These are phyloP conservation scores for Lacerta agilis DNA, from an alignment of 2,797 vertebrate species.

Conservation along the genomic window DNA sequence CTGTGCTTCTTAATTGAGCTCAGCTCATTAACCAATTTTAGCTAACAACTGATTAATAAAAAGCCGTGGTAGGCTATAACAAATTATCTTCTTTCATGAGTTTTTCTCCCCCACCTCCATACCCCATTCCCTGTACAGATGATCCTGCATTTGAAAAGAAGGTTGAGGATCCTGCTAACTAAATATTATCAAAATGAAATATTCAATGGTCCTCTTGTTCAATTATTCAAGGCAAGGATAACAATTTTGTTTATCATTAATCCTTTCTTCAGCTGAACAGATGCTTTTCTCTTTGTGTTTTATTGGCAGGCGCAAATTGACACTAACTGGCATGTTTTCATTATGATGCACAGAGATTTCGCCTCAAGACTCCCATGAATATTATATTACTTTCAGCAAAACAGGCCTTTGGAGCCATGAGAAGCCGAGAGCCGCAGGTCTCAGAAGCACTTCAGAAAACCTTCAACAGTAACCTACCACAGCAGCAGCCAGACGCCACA, in stretches of 20 bases:
- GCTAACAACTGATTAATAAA: slow-evolving; percentile 67
- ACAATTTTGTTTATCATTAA: slow-evolving; percentile 60
- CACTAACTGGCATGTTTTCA: slow-evolving; percentile 36
- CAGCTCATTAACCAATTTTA: slow-evolving; percentile 74
- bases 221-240: slow-evolving; percentile 71
- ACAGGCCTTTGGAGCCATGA: background rate
- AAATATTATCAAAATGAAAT: slow-evolving; percentile 77
- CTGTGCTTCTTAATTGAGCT: slow-evolving; percentile 68
- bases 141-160: slow-evolving; percentile 57
- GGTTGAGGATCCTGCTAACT: slow-evolving; percentile 60
- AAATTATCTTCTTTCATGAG: slow-evolving; percentile 55
- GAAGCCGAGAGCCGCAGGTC: slow-evolving; percentile 1
- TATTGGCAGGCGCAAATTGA: slow-evolving; percentile 31
- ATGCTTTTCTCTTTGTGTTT: slow-evolving; percentile 29
- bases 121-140: slow-evolving; percentile 40
- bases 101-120: slow-evolving; percentile 29
- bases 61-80: slow-evolving; percentile 60
- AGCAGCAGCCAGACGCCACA: background rate
- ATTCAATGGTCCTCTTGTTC: slow-evolving; percentile 72
- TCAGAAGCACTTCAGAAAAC: background rate
- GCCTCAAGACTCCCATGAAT: slow-evolving; percentile 33
- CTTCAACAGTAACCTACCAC: background rate
- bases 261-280: slow-evolving; percentile 47
- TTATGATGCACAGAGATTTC: slow-evolving; percentile 33
- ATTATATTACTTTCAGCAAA: slow-evolving; percentile 33